Evolutionary conservation across 2,797 vertebrate genomes (phyloP).

Genomic region (Gymnodraco acuticeps): DNA sequence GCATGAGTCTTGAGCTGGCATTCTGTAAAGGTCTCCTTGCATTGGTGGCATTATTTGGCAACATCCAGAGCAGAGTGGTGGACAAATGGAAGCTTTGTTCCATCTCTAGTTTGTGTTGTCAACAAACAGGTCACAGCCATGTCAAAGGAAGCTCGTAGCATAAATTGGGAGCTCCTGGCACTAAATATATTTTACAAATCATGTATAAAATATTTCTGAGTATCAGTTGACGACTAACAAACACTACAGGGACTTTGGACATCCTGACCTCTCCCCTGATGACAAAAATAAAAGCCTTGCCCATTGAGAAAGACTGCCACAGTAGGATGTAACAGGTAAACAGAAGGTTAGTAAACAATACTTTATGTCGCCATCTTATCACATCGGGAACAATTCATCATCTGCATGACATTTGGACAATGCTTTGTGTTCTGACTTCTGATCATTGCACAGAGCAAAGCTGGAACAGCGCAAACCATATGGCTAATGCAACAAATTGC

Average conservation of each 20-base stretch:
- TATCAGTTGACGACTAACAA: not conserved
- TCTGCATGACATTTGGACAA: not conserved
- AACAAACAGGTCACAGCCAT: conserved; percentile 25
- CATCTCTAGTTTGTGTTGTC: conserved; percentile 11
- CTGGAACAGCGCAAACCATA: too few species aligned
- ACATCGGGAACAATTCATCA: conserved; percentile 62
- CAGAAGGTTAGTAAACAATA: conserved; percentile 28
- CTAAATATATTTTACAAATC: not conserved
- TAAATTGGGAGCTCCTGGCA: not conserved
- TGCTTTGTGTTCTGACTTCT: too few species aligned
- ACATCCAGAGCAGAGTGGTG: not conserved
- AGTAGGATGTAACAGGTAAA: conserved; percentile 13
- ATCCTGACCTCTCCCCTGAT: not conserved
- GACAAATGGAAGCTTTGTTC: conserved; percentile 21
- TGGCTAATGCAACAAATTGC: too few species aligned
- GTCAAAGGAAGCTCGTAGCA: conserved; percentile 9
- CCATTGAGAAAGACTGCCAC: not conserved
- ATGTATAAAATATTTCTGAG: not conserved
- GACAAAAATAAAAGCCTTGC: not conserved
- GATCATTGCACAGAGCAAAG: too few species aligned
- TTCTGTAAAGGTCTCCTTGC: not conserved
- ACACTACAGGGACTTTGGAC: not conserved
- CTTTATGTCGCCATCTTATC: conserved; percentile 14
- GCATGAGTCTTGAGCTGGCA: not conserved
- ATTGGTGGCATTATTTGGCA: conserved; percentile 48